A percentile compares a stretch with the other conserved stretches of the same genome.
These are phyloP conservation scores for Diplodus sargus DNA, from an alignment of 2,797 vertebrate genomes.

Conservation along the genomic window DNA sequence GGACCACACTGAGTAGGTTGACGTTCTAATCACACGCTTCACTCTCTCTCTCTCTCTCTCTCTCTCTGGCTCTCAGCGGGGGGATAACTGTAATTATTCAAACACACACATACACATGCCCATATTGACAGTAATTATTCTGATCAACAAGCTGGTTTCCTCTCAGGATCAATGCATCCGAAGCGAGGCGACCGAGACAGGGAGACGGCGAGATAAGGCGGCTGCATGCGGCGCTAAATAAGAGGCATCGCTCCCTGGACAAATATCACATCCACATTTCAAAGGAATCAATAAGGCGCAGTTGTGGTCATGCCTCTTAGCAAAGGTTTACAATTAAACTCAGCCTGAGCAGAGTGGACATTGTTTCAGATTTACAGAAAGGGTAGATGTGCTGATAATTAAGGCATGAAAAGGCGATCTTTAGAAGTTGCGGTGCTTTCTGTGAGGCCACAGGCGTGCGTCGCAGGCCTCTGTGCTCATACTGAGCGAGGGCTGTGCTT, in stretches of 20 bases:
- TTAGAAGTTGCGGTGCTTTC: constrained; percentile 32
- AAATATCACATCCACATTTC: constrained; percentile 79
- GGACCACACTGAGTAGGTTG: constrained; percentile 73
- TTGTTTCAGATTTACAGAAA: constrained; percentile 61
- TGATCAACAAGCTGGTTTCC: constrained; percentile 87
- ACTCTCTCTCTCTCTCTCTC: constrained; percentile 74
- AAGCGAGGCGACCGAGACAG: constrained; percentile 65
- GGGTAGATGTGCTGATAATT: constrained; percentile 72
- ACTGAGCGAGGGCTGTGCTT: neutral
- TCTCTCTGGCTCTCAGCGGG: constrained; percentile 73
- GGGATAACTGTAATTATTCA: constrained; percentile 87
- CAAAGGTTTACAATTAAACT: constrained; percentile 74
- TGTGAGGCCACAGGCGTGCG: constrained; percentile 1
- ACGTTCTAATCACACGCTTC: constrained; percentile 86
- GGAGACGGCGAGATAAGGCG: constrained; percentile 54
- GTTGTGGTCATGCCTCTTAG: constrained; percentile 61
- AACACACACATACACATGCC: constrained; percentile 68
- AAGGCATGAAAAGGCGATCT: constrained; percentile 49
- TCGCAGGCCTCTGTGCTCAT: constrained; percentile 1
- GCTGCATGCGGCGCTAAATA: constrained; percentile 77
- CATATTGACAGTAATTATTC: constrained; percentile 83
- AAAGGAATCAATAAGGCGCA: constrained; percentile 71
- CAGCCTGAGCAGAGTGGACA: constrained; percentile 63
- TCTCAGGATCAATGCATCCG: constrained; percentile 83
- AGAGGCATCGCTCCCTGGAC: constrained; percentile 62